phyloP scores from a whole-genome alignment of 23 tunicate genomes.

The Diplosoma virens region DNA sequence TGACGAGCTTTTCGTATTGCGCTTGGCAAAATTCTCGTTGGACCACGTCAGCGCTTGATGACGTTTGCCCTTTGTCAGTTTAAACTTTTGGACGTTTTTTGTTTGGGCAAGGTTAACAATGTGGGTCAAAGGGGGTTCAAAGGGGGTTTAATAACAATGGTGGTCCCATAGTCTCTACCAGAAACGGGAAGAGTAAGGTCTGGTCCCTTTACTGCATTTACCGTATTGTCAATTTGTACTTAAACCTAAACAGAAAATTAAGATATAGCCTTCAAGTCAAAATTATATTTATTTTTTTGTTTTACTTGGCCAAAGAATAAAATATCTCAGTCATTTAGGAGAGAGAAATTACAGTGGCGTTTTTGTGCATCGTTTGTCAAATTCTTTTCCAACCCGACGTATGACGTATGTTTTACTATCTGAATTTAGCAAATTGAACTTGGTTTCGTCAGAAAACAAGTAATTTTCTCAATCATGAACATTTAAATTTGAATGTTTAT shows the following conservation, averaged over 20 bases:
- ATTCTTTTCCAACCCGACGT: too few relatives aligned
- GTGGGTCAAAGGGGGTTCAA: constrained; percentile 64
- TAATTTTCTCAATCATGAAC: too few relatives aligned
- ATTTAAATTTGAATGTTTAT: too few relatives aligned
- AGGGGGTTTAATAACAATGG: constrained; percentile 74
- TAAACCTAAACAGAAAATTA: constrained; percentile 52
- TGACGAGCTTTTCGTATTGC: too few relatives aligned
- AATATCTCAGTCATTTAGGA: too few relatives aligned
- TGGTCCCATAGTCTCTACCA: constrained; percentile 79
- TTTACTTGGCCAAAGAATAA: too few relatives aligned
- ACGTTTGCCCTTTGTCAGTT: constrained; percentile 78
- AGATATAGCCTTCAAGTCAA: not conserved
- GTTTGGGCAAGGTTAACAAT: constrained; percentile 83
- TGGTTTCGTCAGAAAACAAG: too few relatives aligned
- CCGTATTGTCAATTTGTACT: constrained; percentile 75
- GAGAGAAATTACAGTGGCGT: too few relatives aligned
- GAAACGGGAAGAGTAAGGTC: constrained; percentile 68
- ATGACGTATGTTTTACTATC: too few relatives aligned
- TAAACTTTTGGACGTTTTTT: constrained; percentile 50
- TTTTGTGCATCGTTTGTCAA: too few relatives aligned
- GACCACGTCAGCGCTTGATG: constrained; percentile 89
- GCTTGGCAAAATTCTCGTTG: constrained; percentile 70
- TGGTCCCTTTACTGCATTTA: constrained; percentile 78
- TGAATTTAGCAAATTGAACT: too few relatives aligned
- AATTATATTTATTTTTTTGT: not conserved